A percentile compares a stretch with the other conserved stretches of the same genome.
phyloP scores from a whole-genome alignment of 2,113 vertebrate genomes.

The Zosterops japonicus region DNA sequence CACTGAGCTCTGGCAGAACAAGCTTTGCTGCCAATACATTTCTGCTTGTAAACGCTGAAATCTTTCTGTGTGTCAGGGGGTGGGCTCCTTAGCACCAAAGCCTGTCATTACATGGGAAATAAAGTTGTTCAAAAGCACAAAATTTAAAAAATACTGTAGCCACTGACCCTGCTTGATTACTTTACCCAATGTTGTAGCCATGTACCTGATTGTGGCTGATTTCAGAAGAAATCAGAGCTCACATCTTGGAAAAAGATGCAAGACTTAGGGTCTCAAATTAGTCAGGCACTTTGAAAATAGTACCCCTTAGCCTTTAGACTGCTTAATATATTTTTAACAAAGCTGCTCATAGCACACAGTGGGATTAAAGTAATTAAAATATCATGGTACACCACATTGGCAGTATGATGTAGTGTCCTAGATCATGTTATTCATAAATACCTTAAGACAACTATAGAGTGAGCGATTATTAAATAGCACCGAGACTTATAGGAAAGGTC shows the following conservation, averaged over 20 bases:
- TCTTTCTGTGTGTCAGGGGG: neutral
- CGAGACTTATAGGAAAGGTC: neutral
- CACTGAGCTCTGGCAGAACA: neutral
- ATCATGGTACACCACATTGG: neutral
- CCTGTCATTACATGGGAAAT: neutral
- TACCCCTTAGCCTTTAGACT: neutral
- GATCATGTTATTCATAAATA: conserved; percentile 28
- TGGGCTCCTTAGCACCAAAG: neutral
- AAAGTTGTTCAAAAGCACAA: neutral
- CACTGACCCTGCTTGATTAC: neutral
- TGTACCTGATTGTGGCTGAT: neutral
- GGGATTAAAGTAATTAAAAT: conserved; percentile 39
- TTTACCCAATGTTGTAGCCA: neutral
- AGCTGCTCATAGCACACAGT: conserved; percentile 1
- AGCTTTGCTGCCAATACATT: neutral
- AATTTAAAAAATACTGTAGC: neutral
- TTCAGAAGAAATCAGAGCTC: neutral
- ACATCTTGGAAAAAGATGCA: neutral
- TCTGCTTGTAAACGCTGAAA: neutral
- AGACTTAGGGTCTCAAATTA: neutral
- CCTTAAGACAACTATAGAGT: neutral
- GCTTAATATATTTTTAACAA: conserved; percentile 31
- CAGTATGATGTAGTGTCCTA: neutral
- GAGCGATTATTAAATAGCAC: neutral
- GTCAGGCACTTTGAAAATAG: conserved; percentile 6